These are phyloP conservation scores for Metridium senile DNA, from an alignment of 92 coral and sea anemone species.

Conservation along the genomic window DNA sequence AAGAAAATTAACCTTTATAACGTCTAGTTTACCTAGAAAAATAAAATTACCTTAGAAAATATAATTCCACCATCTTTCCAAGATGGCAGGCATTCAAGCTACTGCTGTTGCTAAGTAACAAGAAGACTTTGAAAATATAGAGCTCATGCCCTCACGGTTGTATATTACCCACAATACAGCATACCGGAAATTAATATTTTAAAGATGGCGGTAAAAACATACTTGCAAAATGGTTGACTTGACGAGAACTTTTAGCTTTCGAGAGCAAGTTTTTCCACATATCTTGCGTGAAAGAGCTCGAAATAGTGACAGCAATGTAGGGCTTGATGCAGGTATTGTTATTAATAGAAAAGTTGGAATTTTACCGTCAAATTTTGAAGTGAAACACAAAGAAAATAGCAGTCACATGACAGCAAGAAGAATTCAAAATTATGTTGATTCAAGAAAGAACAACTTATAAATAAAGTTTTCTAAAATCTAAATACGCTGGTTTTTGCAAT, in stretches of 20 bases:
- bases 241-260: conserved; percentile 73
- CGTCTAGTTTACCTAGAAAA: background rate
- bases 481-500: no score
- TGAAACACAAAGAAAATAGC: background rate
- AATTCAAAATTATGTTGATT: no score
- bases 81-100: conserved; percentile 43
- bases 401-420: no score
- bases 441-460: no score
- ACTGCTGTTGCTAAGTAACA: conserved; percentile 71
- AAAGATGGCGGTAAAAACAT: conserved; percentile 34
- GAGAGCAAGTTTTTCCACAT: conserved; percentile 75
- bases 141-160: conserved; percentile 13
- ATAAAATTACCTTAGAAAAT: background rate
- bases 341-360: background rate
- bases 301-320: conserved; percentile 36
- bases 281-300: conserved; percentile 65
- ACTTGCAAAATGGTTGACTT: conserved; percentile 63
- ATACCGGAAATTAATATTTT: conserved; percentile 22
- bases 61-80: conserved; percentile 2
- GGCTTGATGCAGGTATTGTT: conserved; percentile 32
- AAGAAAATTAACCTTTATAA: background rate
- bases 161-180: conserved; percentile 16
- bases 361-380: background rate
- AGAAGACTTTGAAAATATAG: background rate
- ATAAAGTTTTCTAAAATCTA: no score